Evolutionary conservation across 2,888 invertebrate species (phyloP).

Genomic region (Anoplius nigerrimus): DNA sequence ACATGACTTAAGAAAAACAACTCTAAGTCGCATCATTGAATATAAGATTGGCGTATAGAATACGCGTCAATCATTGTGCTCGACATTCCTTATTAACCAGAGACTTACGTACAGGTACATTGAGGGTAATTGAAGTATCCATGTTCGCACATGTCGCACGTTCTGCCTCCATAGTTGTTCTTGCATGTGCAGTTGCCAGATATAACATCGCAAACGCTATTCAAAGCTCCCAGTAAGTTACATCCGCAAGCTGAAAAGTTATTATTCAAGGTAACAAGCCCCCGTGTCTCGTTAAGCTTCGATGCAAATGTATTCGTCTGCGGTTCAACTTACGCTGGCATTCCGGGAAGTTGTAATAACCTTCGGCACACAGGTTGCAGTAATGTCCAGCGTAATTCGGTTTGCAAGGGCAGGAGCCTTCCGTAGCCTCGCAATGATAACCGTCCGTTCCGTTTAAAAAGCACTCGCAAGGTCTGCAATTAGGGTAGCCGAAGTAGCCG

Average conservation of each 20-base stretch:
- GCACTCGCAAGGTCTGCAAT: constrained; percentile 95
- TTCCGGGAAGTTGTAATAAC: constrained; percentile 89
- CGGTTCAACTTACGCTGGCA: constrained; percentile 82
- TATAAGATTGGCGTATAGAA: too few relatives aligned
- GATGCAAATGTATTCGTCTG: background rate
- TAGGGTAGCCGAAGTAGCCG: constrained; percentile 94
- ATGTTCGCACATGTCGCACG: constrained; percentile 92
- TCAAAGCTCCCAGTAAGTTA: constrained; percentile 85
- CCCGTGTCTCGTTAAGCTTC: background rate
- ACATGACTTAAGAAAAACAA: too few relatives aligned
- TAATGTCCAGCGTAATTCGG: constrained; percentile 90
- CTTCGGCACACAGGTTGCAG: constrained; percentile 92
- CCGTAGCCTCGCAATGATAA: constrained; percentile 88
- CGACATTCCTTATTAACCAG: too few relatives aligned
- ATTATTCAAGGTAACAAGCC: too few relatives aligned
- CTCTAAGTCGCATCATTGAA: too few relatives aligned
- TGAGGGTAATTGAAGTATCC: constrained; percentile 93
- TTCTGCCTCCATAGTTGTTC: constrained; percentile 90
- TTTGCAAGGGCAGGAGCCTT: constrained; percentile 93
- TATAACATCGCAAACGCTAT: constrained; percentile 83
- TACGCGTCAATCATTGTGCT: too few relatives aligned
- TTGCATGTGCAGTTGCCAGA: constrained; percentile 94
- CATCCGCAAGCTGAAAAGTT: constrained; percentile 86
- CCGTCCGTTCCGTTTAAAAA: constrained; percentile 92
- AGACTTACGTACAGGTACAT: constrained; percentile 85